Base-by-base conservation (phyloP, 1,140 invertebrate genomes). In the Panonychus citri region DNA sequence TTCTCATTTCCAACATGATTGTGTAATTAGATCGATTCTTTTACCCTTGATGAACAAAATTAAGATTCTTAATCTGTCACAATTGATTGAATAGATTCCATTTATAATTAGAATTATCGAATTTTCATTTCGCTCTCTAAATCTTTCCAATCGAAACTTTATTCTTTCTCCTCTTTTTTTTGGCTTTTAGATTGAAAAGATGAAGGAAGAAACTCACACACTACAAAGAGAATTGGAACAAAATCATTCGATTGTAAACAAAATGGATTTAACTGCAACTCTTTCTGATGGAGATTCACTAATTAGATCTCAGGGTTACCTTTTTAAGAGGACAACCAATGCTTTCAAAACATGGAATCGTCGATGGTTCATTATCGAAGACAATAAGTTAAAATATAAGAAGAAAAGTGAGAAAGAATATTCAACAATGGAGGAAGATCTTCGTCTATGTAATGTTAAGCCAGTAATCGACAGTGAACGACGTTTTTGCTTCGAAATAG, bases 341-440 rank as follows among this genome's bases (percentile, higher is more conserved):
- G 86, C 88, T 0, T 96, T 96, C 67, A 94, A 94, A 71, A 87
- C 88, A 1, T 97, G 91, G 91, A 93, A 96, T 67, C 52, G 50
- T 37, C 53, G 55, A 17, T 64, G 58, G 61, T 76, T 76, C 64
- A 68, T 65, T 21, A 74, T 95, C 50, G 82, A 83, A 64, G 81
- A 91, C 65, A 89, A 90, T 70, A 83, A 93, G 67, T 71, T 96
- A 15, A 82, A 89, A 1, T 93, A 94, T 67, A 78, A 82, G 65
- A 89, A 90, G 72, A 71, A 85, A 63, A 80, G 78, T 54, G 64
- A 87, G 63, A 76, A 81, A 58, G 76, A 78, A 55, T 78, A 81
- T 46, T 90, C 86, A 8, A 76, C 93, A 10, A 94, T 95, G 88
- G 91, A 96, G 69, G 87, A 94, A 66, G 91, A 97, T 71, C 71